These are phyloP conservation scores for Nematostella vectensis DNA, from an alignment of 92 coral and sea anemone genomes.

Conservation along the genomic window DNA sequence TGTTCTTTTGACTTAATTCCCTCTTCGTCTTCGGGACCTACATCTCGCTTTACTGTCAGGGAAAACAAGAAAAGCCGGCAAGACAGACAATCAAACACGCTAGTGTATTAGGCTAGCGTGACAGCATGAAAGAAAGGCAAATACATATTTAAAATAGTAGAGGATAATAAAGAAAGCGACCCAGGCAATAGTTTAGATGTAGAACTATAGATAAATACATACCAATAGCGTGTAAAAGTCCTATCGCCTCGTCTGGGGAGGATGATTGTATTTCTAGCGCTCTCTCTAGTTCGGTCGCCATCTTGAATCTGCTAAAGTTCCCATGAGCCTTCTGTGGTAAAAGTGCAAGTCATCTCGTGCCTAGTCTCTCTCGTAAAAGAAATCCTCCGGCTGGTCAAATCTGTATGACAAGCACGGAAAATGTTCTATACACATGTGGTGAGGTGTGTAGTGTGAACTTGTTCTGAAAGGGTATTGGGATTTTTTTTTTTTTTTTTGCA, in stretches of 20 bases:
- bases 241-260: slow-evolving; percentile 86
- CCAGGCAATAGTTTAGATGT: not conserved
- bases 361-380: not conserved
- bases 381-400: too few relatives aligned
- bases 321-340: slow-evolving; percentile 18
- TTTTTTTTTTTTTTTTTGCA: too few relatives aligned
- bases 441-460: too few relatives aligned
- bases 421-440: too few relatives aligned
- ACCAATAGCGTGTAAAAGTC: slow-evolving; percentile 84
- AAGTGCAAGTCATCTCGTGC: slow-evolving; percentile 3
- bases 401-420: too few relatives aligned
- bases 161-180: not conserved
- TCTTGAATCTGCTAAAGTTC: slow-evolving; percentile 34
- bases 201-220: not conserved
- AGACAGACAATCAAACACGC: too few relatives aligned
- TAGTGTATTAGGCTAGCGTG: too few relatives aligned
- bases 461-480: too few relatives aligned
- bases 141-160: not conserved
- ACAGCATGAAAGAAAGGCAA: not conserved
- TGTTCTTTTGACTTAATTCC: slow-evolving; percentile 84
- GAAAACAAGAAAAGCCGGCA: slow-evolving; percentile 3
- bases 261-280: slow-evolving; percentile 73
- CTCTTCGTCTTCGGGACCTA: slow-evolving; percentile 65
- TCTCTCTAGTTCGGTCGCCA: slow-evolving; percentile 87
- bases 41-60: slow-evolving; percentile 57